phyloP scores from a whole-genome alignment of 2,113 vertebrate genomes.

The Eira barbara region DNA sequence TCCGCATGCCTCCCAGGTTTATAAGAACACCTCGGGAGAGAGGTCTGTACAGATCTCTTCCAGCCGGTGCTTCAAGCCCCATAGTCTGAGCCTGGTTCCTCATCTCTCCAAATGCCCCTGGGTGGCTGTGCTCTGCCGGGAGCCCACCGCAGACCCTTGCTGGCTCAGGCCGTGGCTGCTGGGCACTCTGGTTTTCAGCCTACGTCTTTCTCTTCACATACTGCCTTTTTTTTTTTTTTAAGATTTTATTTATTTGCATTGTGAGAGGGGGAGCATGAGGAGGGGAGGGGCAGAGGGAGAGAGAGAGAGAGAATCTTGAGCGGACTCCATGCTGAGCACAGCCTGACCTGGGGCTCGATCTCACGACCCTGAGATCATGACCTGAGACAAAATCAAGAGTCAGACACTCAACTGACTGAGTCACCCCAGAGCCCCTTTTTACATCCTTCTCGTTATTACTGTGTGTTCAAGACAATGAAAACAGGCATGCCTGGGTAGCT shows the following conservation, averaged over 20 bases:
- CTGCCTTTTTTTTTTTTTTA: neutral
- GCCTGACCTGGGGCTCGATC: neutral
- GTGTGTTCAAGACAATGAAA: neutral
- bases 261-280: neutral
- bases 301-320: neutral
- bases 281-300: too few species aligned
- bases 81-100: neutral
- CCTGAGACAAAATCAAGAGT: neutral
- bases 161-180: neutral
- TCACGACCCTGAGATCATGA: neutral
- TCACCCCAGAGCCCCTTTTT: neutral
- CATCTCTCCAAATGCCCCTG: too few species aligned
- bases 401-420: neutral
- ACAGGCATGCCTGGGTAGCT: too few species aligned
- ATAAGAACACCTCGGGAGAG: neutral
- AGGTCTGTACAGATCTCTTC: neutral
- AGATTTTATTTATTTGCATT: neutral
- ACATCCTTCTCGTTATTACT: rapidly evolving
- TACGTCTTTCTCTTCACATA: neutral
- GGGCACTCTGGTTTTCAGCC: neutral
- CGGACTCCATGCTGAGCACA: neutral
- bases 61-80: neutral
- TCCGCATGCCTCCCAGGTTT: neutral
- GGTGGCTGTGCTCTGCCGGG: rapidly evolving
- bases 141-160: neutral